Evolutionary conservation across 2,113 vertebrate species (phyloP).

Genomic region (Synchiropus splendidus): DNA sequence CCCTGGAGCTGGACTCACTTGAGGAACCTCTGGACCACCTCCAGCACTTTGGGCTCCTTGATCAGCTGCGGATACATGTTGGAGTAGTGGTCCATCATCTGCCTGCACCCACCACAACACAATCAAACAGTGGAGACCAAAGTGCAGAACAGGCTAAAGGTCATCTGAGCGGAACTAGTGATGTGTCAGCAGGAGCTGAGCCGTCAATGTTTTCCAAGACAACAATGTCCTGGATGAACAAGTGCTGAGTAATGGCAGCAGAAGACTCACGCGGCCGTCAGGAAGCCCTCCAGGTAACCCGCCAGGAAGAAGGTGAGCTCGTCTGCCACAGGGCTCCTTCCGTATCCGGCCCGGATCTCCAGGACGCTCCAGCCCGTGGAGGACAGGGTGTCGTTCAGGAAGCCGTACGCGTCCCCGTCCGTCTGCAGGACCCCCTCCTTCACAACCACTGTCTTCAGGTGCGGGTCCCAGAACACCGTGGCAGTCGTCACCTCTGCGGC

Average conservation of each 20-base stretch:
- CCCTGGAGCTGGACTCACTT: conserved; percentile 47
- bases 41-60: conserved; percentile 41
- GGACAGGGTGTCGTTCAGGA: conserved; percentile 73
- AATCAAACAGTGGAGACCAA: not conserved
- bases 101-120: conserved; percentile 50
- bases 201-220: too few species aligned
- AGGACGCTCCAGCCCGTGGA: conserved; percentile 80
- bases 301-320: conserved; percentile 77
- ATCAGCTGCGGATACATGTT: conserved; percentile 86
- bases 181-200: too few species aligned
- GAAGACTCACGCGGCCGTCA: conserved; percentile 77
- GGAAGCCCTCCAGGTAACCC: conserved; percentile 84
- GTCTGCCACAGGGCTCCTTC: conserved; percentile 61
- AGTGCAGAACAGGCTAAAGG: not conserved
- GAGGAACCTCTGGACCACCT: conserved; percentile 71
- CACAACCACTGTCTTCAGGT: conserved; percentile 61
- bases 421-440: conserved; percentile 69
- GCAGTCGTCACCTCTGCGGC: conserved; percentile 56
- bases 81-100: conserved; percentile 77
- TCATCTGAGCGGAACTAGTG: not conserved
- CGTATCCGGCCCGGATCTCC: conserved; percentile 81
- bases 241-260: too few species aligned
- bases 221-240: not conserved
- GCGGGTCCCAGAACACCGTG: conserved; percentile 73
- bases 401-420: conserved; percentile 76